A percentile compares a stretch with the other conserved stretches of the same genome.
phyloP scores from a whole-genome alignment of 2,797 vertebrate species.

The Enteromius fasciolatus region DNA sequence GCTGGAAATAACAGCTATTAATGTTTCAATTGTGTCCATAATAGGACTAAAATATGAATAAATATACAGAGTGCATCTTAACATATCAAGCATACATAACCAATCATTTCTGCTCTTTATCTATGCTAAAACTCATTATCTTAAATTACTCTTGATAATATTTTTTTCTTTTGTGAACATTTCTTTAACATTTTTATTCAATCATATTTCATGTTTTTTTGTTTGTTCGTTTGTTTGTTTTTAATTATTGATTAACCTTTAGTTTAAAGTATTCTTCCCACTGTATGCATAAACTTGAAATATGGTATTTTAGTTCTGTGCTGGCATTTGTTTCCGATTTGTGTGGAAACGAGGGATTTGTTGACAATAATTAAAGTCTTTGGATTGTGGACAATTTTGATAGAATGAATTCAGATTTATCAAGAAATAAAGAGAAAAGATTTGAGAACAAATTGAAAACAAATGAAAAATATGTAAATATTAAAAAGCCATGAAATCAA shows the following conservation, averaged over 20 bases:
- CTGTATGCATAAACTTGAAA: not conserved
- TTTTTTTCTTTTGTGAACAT: too few relatives aligned
- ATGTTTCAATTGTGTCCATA: not conserved
- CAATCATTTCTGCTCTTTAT: not conserved
- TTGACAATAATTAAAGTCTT: not conserved
- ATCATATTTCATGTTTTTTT: not conserved
- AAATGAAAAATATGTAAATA: not conserved
- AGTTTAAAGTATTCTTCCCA: not conserved
- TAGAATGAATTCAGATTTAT: not conserved
- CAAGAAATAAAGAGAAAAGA: not conserved
- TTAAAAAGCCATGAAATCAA: not conserved
- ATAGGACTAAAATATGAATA: conserved; percentile 9
- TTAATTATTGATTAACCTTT: too few relatives aligned
- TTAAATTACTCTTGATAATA: too few relatives aligned
- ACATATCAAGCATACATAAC: not conserved
- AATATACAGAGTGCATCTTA: not conserved
- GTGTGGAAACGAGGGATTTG: not conserved
- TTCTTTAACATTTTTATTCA: not conserved
- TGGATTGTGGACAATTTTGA: too few relatives aligned
- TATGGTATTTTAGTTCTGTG: not conserved
- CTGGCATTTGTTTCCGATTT: not conserved
- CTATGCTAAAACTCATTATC: not conserved
- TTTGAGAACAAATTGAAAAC: not conserved
- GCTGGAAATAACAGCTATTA: not conserved
- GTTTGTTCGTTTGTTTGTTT: too few relatives aligned